These are phyloP conservation scores for Hippopotamyrus pictus DNA, from an alignment of 2,797 vertebrate species.

Conservation along the genomic window DNA sequence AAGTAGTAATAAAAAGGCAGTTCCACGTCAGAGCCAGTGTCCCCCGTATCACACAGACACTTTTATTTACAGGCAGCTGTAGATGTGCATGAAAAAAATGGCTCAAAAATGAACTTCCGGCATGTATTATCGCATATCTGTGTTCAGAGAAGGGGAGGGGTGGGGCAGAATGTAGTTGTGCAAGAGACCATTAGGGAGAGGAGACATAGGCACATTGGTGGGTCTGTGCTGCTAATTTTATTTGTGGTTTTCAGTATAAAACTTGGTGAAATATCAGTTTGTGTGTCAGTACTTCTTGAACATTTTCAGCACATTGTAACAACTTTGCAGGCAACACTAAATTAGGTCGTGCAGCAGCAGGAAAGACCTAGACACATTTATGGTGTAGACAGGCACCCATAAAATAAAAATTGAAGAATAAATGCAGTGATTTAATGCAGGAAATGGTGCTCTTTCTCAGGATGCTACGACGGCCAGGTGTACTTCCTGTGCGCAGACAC, in stretches of 20 bases:
- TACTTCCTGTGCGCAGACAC: slow-evolving; percentile 69
- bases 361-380: not conserved
- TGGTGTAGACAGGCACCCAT: not conserved
- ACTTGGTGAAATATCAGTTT: not conserved
- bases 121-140: not conserved
- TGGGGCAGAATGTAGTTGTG: not conserved
- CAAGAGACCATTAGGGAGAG: not conserved
- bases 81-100: not conserved
- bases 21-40: not conserved
- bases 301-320: not conserved
- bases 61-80: not conserved
- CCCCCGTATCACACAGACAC: not conserved
- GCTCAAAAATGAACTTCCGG: not conserved
- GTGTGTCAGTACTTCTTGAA: not conserved
- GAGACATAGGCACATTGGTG: not conserved
- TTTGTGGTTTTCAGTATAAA: not conserved
- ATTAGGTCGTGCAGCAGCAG: not conserved
- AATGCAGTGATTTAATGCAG: not conserved
- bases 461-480: slow-evolving; percentile 81
- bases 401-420: not conserved
- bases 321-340: not conserved
- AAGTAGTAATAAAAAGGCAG: not conserved
- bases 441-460: slow-evolving; percentile 45
- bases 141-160: not conserved
- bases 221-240: not conserved